phyloP scores from a whole-genome alignment of 1,140 invertebrate species.

The Platyscapa corneri region DNA sequence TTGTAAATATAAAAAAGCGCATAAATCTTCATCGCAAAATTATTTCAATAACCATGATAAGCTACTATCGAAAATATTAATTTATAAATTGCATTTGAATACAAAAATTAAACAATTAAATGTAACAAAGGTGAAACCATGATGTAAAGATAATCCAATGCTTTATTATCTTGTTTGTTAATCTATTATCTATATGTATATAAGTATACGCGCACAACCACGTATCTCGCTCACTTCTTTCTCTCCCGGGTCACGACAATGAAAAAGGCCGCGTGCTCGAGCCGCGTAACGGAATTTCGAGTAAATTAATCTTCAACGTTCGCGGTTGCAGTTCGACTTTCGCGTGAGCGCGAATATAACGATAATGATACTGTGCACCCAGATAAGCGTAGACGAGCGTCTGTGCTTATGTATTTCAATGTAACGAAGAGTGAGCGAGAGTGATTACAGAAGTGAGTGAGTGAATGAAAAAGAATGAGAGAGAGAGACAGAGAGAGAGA shows the following conservation, averaged over 20 bases:
- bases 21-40: background rate
- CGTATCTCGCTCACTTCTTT: background rate
- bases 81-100: constrained; percentile 7
- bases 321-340: background rate
- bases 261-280: constrained; percentile 35
- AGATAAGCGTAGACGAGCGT: constrained; percentile 18
- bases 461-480: background rate
- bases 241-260: constrained; percentile 37
- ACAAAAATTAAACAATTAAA: background rate
- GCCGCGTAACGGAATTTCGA: constrained; percentile 46
- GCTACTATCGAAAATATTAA: background rate
- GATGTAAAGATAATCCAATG: constrained; percentile 30
- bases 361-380: constrained; percentile 36
- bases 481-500: background rate
- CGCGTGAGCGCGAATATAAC: constrained; percentile 10
- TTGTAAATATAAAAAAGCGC: background rate
- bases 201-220: background rate
- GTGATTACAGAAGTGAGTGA: background rate
- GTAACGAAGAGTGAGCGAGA: background rate
- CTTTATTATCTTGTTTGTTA: constrained; percentile 13
- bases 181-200: background rate
- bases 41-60: background rate
- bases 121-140: background rate
- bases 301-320: constrained; percentile 42
- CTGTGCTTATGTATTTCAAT: background rate